Percentiles rank a stretch among this genome's conserved stretches.
Evolutionary conservation across 1,140 invertebrate species (phyloP).

Genomic region (Drosophila rhopaloa): DNA sequence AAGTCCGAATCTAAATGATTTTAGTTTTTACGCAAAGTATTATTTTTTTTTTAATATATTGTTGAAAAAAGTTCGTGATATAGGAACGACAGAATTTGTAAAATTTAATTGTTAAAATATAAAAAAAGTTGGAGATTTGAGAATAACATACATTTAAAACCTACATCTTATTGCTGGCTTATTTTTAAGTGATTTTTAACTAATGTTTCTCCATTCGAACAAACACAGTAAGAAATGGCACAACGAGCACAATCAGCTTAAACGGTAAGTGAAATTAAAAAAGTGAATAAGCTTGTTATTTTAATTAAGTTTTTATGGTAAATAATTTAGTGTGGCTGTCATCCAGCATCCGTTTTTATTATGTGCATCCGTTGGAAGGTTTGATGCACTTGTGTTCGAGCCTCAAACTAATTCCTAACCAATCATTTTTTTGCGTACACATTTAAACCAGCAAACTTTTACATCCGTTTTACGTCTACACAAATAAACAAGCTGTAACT

Average conservation of each 20-base stretch:
- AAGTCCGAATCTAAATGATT: too few relatives aligned
- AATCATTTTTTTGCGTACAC: conserved; percentile 21
- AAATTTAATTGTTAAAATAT: too few relatives aligned
- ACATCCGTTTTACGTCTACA: conserved; percentile 48
- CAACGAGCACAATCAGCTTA: conserved; percentile 4
- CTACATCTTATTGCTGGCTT: too few relatives aligned
- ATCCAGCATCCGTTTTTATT: conserved; percentile 58
- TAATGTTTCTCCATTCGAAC: conserved; percentile 12
- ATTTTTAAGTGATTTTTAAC: background rate
- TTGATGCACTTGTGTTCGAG: background rate
- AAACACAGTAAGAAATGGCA: too few relatives aligned
- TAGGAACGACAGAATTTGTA: too few relatives aligned
- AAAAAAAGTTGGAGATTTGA: too few relatives aligned
- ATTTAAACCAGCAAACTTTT: conserved; percentile 69
- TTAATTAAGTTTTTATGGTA: conserved; percentile 32
- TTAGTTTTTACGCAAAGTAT: too few relatives aligned
- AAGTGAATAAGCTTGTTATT: conserved; percentile 9
- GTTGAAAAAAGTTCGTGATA: too few relatives aligned
- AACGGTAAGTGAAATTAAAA: background rate
- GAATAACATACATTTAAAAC: too few relatives aligned
- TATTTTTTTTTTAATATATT: too few relatives aligned
- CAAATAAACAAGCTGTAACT: conserved; percentile 42
- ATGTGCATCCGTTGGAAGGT: conserved; percentile 37
- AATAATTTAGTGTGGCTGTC: conserved; percentile 49
- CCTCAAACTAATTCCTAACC: conserved; percentile 31